phyloP scores from a whole-genome alignment of 2,797 vertebrate species.

The Tragopan temminckii region DNA sequence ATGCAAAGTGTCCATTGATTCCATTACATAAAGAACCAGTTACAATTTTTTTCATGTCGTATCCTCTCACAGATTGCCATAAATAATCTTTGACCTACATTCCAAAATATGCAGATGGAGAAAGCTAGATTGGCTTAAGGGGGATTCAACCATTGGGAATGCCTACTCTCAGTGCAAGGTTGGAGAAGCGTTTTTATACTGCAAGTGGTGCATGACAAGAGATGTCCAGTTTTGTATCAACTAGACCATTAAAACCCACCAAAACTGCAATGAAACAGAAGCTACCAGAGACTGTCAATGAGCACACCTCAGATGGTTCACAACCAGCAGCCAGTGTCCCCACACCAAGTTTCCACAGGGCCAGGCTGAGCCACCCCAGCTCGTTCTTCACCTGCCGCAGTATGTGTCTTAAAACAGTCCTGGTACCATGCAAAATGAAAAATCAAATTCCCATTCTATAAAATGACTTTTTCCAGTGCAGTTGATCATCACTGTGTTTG shows the following conservation, averaged over 20 bases:
- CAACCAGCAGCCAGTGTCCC: not conserved
- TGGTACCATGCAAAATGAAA: not conserved
- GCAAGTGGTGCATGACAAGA: rapidly evolving
- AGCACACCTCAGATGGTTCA: not conserved
- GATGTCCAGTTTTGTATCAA: not conserved
- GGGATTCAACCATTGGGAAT: not conserved
- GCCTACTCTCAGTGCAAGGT: rapidly evolving
- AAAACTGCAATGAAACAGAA: not conserved
- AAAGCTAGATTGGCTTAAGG: not conserved
- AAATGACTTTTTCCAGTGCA: not conserved
- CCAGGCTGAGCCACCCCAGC: not conserved
- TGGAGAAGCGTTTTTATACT: not conserved
- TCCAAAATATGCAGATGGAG: not conserved
- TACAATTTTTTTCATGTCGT: not conserved
- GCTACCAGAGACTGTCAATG: not conserved
- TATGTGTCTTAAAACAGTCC: not conserved
- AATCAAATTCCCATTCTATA: rapidly evolving
- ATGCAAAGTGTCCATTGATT: not conserved
- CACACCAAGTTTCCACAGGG: not conserved
- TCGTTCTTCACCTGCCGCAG: not conserved
- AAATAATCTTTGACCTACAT: not conserved
- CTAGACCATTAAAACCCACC: not conserved
- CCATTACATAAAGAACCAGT: not conserved
- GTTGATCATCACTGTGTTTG: rapidly evolving
- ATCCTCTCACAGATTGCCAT: not conserved